Evolutionary conservation across 2,888 invertebrate genomes (phyloP).

Genomic region (Campoplex nolae): DNA sequence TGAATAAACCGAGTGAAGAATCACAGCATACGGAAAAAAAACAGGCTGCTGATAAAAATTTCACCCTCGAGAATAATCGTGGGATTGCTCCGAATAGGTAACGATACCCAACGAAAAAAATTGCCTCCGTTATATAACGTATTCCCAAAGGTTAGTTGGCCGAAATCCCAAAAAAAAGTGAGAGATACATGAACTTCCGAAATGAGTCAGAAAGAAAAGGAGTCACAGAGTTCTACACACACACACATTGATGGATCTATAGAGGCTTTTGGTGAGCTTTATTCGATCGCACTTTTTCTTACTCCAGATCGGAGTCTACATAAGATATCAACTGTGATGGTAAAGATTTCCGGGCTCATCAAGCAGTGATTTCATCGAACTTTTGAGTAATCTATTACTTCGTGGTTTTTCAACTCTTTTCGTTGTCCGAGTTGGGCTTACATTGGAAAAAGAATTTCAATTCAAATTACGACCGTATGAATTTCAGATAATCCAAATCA

Average conservation of each 20-base stretch:
- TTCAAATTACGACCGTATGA: not conserved
- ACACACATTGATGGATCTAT: not conserved
- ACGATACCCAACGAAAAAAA: slow-evolving; percentile 49
- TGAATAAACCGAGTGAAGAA: slow-evolving; percentile 26
- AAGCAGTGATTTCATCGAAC: not conserved
- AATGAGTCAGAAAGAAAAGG: not conserved
- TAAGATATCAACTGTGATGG: not conserved
- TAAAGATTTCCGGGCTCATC: not conserved
- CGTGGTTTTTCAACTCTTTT: not conserved
- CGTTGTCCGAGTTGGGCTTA: not conserved
- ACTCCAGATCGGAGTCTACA: slow-evolving; percentile 18
- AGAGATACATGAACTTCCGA: slow-evolving; percentile 8
- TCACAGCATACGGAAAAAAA: slow-evolving; percentile 9
- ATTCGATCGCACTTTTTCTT: slow-evolving; percentile 34
- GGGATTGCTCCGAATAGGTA: slow-evolving; percentile 18
- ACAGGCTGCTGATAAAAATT: slow-evolving; percentile 43
- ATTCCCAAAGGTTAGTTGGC: slow-evolving; percentile 39
- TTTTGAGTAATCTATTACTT: not conserved
- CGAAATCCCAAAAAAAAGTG: not conserved
- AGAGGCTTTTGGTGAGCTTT: slow-evolving; percentile 2
- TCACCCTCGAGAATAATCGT: slow-evolving; percentile 41
- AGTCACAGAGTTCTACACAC: not conserved
- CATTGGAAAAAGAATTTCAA: not conserved
- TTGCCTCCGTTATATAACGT: not conserved
- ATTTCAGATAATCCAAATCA: not conserved